Conservation (phyloP, 2,888 invertebrate species). For the Ophraella communa region DNA sequence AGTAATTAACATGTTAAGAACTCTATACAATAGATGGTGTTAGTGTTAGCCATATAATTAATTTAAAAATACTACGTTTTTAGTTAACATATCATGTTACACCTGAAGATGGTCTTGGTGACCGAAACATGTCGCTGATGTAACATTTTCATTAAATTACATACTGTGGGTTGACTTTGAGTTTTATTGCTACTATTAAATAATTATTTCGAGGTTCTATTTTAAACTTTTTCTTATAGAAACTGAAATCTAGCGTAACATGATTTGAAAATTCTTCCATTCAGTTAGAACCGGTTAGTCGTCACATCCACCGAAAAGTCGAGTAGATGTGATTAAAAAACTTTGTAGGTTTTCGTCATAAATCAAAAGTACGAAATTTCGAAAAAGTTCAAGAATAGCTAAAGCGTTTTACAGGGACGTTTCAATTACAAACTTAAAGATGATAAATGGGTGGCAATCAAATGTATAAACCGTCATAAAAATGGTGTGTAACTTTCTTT, state of each 20-base stretch:
- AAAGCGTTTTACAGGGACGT: constrained; percentile 45
- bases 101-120: too few species aligned
- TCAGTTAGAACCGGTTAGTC: neutral
- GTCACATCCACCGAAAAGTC: constrained; percentile 33
- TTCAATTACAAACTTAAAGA: constrained; percentile 47
- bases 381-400: constrained; percentile 45
- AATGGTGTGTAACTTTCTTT: constrained; percentile 32
- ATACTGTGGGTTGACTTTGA: too few species aligned
- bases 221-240: neutral
- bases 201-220: too few species aligned
- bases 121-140: too few species aligned
- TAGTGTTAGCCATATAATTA: too few species aligned
- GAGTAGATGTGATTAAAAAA: constrained; percentile 42
- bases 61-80: too few species aligned
- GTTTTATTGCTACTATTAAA: too few species aligned
- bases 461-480: constrained; percentile 43
- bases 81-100: too few species aligned
- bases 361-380: constrained; percentile 44
- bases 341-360: constrained; percentile 41
- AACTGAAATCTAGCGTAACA: constrained; percentile 15
- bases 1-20: too few species aligned
- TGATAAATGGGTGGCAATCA: constrained; percentile 46
- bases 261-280: constrained; percentile 9
- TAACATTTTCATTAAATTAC: too few species aligned
- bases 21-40: too few species aligned